A percentile compares a stretch with the other conserved stretches of the same genome.
Conservation (phyloP, 2,888 invertebrate genomes). For the Latheticus oryzae region DNA sequence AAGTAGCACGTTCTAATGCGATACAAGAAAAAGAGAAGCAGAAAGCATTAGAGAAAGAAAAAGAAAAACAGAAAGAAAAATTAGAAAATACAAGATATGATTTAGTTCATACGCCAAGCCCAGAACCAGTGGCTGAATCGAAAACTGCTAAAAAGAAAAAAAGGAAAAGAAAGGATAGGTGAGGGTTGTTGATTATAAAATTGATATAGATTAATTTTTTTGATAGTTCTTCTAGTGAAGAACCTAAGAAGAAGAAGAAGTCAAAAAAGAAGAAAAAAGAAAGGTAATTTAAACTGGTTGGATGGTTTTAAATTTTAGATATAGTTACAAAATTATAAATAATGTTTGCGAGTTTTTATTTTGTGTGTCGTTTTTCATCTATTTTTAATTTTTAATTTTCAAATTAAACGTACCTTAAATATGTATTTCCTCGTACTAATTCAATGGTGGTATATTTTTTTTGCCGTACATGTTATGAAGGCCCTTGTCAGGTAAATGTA, state of each 20-base stretch:
- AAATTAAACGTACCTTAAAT: conserved; percentile 42
- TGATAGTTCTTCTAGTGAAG: conserved; percentile 77
- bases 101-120: conserved; percentile 81
- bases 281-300: conserved; percentile 70
- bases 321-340: neutral
- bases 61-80: conserved; percentile 67
- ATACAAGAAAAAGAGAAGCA: conserved; percentile 63
- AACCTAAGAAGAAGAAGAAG: conserved; percentile 84
- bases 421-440: conserved; percentile 57
- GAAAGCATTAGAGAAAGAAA: conserved; percentile 64
- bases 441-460: conserved; percentile 65
- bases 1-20: conserved; percentile 66
- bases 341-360: neutral
- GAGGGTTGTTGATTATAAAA: conserved; percentile 49
- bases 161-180: conserved; percentile 81
- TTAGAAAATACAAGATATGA: conserved; percentile 70
- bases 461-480: conserved; percentile 63
- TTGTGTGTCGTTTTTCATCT: conserved; percentile 22
- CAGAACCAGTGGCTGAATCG: conserved; percentile 68
- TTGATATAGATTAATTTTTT: conserved; percentile 19
- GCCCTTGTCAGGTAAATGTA: conserved; percentile 63
- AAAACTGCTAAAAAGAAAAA: conserved; percentile 79
- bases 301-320: conserved; percentile 2
- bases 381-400: conserved; percentile 39
- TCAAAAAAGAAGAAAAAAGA: conserved; percentile 81